A percentile compares a stretch with the other conserved stretches of the same genome.
Evolutionary conservation across 2,888 invertebrate genomes (phyloP).

Genomic region (Plebejus anna): DNA sequence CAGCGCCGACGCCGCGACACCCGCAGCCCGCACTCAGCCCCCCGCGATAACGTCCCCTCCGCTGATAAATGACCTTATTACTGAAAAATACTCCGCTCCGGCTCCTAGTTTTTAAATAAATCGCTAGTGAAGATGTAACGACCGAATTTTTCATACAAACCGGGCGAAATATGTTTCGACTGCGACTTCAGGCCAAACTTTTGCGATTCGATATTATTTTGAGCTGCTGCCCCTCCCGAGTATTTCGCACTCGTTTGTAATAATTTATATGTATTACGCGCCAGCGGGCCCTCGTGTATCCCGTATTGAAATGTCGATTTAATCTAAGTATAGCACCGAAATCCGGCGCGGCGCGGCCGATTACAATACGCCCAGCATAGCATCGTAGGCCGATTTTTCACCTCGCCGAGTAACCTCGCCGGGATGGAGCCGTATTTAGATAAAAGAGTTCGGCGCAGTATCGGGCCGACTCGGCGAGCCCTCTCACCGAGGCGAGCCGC

Average conservation of each 20-base stretch:
- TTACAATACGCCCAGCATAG: background rate
- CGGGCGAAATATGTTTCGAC: background rate
- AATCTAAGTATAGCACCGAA: background rate
- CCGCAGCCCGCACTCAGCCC: no score
- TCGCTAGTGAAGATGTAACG: background rate
- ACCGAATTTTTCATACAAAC: background rate
- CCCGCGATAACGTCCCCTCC: background rate
- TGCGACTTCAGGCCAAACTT: background rate
- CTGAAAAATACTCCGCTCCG: constrained; percentile 11
- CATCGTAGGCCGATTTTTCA: background rate
- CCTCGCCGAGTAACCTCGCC: background rate
- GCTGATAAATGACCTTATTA: constrained; percentile 21
- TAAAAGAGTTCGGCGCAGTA: constrained; percentile 3
- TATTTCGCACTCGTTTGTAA: background rate
- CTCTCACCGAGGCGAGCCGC: no score
- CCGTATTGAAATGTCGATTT: background rate
- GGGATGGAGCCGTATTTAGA: constrained; percentile 17
- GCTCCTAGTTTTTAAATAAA: constrained; percentile 14
- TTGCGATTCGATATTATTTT: background rate
- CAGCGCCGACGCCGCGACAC: background rate
- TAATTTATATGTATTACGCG: background rate
- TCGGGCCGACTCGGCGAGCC: background rate
- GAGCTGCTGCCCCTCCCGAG: background rate
- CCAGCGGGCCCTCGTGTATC: background rate
- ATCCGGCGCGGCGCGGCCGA: background rate